Evolutionary conservation across 2,888 invertebrate species (phyloP).

Genomic region (Tholera decimalis): DNA sequence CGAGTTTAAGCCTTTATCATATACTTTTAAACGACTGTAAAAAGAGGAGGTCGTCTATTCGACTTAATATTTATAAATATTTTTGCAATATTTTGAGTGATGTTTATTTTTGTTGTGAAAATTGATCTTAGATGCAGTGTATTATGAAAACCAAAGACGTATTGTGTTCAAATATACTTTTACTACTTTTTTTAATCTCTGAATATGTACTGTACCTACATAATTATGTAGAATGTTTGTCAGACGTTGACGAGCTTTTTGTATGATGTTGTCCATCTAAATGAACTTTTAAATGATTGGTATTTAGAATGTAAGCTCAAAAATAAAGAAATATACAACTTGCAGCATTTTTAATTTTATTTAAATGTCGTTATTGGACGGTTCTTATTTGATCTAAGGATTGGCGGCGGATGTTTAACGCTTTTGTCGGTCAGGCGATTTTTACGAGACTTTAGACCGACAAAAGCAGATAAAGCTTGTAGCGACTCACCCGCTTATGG

Average conservation of each 20-base stretch:
- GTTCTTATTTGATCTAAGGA: no score
- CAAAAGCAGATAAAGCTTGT: no score
- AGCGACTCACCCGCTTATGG: no score
- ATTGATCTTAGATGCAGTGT: neutral
- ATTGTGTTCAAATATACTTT: conserved; percentile 4
- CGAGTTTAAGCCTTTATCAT: neutral
- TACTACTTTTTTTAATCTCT: conserved; percentile 1
- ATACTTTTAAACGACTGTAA: neutral
- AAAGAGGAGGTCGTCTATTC: no score
- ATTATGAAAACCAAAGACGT: conserved; percentile 35
- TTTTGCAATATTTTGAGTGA: no score
- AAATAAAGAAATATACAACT: neutral
- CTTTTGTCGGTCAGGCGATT: no score
- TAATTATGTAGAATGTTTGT: no score
- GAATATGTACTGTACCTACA: neutral
- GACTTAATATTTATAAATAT: no score
- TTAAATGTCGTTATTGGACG: no score
- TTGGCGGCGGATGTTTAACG: no score
- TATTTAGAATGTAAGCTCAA: neutral
- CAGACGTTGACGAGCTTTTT: neutral
- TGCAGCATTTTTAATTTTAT: neutral
- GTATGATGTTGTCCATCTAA: neutral
- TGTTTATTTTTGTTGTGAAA: neutral
- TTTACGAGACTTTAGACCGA: no score
- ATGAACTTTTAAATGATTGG: neutral